Base-by-base conservation (phyloP, 2,888 invertebrate genomes). In the Apamea monoglypha region DNA sequence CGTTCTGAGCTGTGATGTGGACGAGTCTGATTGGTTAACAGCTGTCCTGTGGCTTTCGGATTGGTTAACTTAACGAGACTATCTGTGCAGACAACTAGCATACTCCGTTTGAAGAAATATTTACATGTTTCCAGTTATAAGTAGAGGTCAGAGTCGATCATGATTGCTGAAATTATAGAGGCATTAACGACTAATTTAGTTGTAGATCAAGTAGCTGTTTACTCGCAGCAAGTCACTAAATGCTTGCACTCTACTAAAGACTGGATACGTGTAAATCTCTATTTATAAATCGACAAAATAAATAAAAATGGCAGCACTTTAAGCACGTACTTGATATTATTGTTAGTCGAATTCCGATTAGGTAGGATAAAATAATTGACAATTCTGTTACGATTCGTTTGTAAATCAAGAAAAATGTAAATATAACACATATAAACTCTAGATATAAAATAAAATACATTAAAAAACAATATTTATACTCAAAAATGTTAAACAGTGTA, bases 341-440 rank as follows among this genome's bases (percentile, higher is more conserved):
- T 81, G 83, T 83, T 85, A 85, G 83, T 88, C 74, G 25, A 84
- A 84, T 89, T 90, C 87, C 84, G 82, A 90, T 88, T 92, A 92
- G 92, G 88, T 92, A 92, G 92, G 92, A 82, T 90, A 88, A 87
- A 86, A 91, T 88, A 85, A 90, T 89, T 83, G 86, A 89, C 89
- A 90, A 90, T 89, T 90, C 82, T 84, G 90, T 92, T 91, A 90
- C 78, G 64, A 87, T 90, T 89, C 77, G 81, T 88, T 88, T 92
- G 90, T 92, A 91, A 90, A 85, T 83, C 83, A 90, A 36, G 32
- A 86, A 88, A 72, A 88, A 76, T 92, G 92, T 92, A 92, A 86
- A 92, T 91, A 92, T 87, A 84, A 87, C 86, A 83, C 87, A 76
- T 87, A 80, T 89, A 83, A 88, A 90, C 88, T 77, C 77, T 92